These are phyloP conservation scores for Priocnemis perturbator DNA, from an alignment of 2,888 invertebrate species.

Conservation along the genomic window DNA sequence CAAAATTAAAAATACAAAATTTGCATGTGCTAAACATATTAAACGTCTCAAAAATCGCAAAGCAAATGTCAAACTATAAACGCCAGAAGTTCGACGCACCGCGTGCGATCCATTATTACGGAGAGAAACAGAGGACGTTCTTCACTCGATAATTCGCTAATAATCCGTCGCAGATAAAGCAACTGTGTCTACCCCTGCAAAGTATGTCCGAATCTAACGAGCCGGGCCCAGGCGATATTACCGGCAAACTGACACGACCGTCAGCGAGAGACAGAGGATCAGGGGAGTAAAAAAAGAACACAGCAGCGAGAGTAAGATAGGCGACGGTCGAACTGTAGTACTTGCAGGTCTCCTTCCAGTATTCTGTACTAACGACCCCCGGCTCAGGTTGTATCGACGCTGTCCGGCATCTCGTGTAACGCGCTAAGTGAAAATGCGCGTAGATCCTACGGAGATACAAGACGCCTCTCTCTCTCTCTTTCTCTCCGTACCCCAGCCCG, in stretches of 20 bases:
- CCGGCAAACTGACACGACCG: background rate
- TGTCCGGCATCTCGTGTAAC: slow-evolving; percentile 71
- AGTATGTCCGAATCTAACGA: no score
- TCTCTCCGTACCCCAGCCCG: slow-evolving; percentile 20
- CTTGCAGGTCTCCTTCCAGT: slow-evolving; percentile 54
- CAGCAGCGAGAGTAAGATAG: slow-evolving; percentile 40
- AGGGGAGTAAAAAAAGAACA: slow-evolving; percentile 29
- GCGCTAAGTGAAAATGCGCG: slow-evolving; percentile 73
- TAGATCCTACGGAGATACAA: slow-evolving; percentile 68
- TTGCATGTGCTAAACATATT: no score
- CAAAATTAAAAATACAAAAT: no score
- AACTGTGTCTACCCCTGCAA: no score
- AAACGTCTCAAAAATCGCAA: no score
- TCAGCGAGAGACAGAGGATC: slow-evolving; percentile 12
- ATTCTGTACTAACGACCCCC: slow-evolving; percentile 70
- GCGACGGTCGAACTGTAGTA: slow-evolving; percentile 37
- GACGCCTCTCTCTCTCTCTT: slow-evolving; percentile 21
- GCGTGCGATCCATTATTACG: no score
- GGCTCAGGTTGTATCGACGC: slow-evolving; percentile 50
- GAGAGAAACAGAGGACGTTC: no score
- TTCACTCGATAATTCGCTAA: no score
- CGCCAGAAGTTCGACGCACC: no score
- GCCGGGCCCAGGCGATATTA: no score
- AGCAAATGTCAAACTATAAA: no score
- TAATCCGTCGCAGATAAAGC: no score